A percentile compares a stretch with the other conserved stretches of the same genome.
phyloP scores from a whole-genome alignment of 1,140 invertebrate species.

The Heliconius melpomene region DNA sequence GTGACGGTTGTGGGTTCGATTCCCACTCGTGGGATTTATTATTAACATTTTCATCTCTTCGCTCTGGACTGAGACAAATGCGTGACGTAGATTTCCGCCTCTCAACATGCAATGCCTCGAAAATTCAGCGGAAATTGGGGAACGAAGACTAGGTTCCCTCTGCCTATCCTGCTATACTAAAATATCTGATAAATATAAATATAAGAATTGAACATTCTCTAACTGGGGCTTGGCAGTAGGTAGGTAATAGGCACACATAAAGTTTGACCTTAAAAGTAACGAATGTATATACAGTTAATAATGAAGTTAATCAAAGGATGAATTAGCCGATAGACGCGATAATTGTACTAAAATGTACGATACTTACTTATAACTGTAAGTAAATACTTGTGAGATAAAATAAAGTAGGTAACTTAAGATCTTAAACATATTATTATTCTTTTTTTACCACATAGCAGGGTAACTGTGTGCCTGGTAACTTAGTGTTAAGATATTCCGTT shows the following conservation, averaged over 20 bases:
- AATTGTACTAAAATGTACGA: slow-evolving; percentile 1
- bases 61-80: too few relatives aligned
- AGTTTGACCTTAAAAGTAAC: neutral
- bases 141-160: too few relatives aligned
- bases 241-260: neutral
- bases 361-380: neutral
- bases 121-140: too few relatives aligned
- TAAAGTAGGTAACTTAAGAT: neutral
- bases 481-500: too few relatives aligned
- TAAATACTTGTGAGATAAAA: neutral
- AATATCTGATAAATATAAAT: too few relatives aligned
- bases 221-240: neutral
- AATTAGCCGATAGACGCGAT: neutral
- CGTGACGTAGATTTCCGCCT: too few relatives aligned
- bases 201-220: neutral
- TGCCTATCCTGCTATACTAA: too few relatives aligned
- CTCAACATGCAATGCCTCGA: too few relatives aligned
- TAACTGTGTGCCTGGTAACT: too few relatives aligned
- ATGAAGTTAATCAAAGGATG: neutral
- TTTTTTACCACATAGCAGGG: neutral
- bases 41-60: too few relatives aligned
- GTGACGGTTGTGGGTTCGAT: too few relatives aligned
- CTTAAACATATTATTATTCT: neutral
- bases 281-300: neutral
- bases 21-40: too few relatives aligned